phyloP scores from a whole-genome alignment of 2,113 vertebrate species.

The Larimichthys polyactis region DNA sequence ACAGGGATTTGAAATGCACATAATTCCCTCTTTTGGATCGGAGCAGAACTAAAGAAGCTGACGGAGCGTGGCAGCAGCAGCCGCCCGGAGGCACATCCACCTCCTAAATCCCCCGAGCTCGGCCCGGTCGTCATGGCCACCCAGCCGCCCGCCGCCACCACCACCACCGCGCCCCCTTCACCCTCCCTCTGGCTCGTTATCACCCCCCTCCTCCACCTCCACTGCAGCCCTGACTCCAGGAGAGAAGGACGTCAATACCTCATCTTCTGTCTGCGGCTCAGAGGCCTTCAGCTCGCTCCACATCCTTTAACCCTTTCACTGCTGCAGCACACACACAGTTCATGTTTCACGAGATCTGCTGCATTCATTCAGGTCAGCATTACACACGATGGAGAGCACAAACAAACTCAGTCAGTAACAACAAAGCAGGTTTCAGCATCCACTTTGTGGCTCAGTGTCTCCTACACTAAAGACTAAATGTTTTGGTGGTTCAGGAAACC shows the following conservation, averaged over 20 bases:
- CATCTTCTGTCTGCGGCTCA: conserved; percentile 30
- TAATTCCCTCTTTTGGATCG: conserved; percentile 55
- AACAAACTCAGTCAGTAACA: too few relatives aligned
- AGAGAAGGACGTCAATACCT: conserved; percentile 44
- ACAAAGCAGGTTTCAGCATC: too few relatives aligned
- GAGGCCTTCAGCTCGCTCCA: neutral
- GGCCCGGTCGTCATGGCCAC: conserved; percentile 33
- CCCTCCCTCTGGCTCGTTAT: conserved; percentile 19
- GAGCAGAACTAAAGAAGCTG: conserved; percentile 63
- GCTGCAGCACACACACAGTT: neutral
- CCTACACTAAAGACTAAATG: too few relatives aligned
- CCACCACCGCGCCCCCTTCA: too few relatives aligned
- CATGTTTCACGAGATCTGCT: too few relatives aligned
- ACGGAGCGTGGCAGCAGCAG: conserved; percentile 42
- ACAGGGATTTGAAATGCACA: conserved; percentile 62
- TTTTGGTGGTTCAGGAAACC: too few relatives aligned
- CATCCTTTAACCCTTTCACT: conserved; percentile 22
- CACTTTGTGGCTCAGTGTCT: too few relatives aligned
- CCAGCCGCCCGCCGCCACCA: neutral
- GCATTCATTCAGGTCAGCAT: too few relatives aligned
- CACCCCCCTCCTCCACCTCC: neutral
- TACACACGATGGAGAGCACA: too few relatives aligned
- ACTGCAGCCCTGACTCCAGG: conserved; percentile 26
- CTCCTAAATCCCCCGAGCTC: conserved; percentile 33
- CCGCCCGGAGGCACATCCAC: conserved; percentile 30